phyloP scores from a whole-genome alignment of 2,113 vertebrate species.

The Gymnobelideus leadbeateri region DNA sequence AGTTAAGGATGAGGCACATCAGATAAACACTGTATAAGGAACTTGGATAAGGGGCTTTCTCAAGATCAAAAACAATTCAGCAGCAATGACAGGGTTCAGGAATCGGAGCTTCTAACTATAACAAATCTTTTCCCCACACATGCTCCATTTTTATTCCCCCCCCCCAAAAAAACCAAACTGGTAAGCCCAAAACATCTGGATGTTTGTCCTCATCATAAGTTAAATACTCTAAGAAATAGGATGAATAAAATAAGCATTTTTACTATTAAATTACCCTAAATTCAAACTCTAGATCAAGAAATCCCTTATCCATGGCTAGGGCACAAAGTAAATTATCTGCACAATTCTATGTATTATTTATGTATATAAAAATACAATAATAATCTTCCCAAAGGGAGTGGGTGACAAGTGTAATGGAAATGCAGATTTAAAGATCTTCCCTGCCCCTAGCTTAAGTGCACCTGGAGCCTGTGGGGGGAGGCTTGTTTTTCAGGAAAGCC shows the following conservation, averaged over 20 bases:
- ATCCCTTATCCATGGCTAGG: no score
- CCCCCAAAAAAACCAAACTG: no score
- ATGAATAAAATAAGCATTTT: background rate
- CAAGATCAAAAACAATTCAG: background rate
- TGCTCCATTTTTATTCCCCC: background rate
- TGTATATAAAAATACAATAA: background rate
- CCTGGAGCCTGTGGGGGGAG: no score
- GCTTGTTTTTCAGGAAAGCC: no score
- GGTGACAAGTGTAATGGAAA: no score
- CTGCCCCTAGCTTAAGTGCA: no score
- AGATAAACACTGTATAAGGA: background rate
- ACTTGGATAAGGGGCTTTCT: background rate
- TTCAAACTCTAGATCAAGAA: no score
- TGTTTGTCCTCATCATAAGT: background rate
- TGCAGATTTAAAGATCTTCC: no score
- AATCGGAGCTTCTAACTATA: background rate
- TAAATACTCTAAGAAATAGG: background rate
- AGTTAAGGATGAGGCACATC: background rate
- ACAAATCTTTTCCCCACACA: background rate
- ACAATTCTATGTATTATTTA: background rate
- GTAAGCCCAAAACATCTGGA: no score
- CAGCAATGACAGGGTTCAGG: background rate
- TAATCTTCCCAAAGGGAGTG: no score
- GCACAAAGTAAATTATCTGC: background rate
- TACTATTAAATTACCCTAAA: no score